These are phyloP conservation scores for Pluvianellus socialis DNA, from an alignment of 2,113 vertebrate species.

Conservation along the genomic window DNA sequence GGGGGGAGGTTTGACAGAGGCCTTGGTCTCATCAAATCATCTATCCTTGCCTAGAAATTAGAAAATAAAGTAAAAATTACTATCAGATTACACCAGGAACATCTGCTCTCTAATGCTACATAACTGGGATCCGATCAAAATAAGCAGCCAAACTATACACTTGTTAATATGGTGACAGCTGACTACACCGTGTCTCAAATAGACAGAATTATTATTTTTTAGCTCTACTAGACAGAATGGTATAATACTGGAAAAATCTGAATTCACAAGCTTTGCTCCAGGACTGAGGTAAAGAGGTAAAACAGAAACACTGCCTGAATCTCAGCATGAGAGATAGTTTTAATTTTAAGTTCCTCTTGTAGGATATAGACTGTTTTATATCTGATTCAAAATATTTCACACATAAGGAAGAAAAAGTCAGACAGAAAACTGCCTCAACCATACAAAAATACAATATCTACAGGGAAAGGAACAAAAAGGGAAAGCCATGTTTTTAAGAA, in stretches of 20 bases:
- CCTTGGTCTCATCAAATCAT: constrained; percentile 59
- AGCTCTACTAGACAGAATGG: background rate
- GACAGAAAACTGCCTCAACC: background rate
- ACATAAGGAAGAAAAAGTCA: background rate
- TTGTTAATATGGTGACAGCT: background rate
- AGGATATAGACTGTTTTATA: background rate
- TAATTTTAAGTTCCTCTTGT: background rate
- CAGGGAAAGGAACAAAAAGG: background rate
- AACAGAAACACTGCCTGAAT: background rate
- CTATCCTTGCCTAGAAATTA: constrained; percentile 54
- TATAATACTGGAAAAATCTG: background rate
- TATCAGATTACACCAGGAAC: constrained; percentile 52
- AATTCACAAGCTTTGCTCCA: background rate
- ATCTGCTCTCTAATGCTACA: constrained; percentile 21
- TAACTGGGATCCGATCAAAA: constrained; percentile 7
- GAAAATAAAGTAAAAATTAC: constrained; percentile 51
- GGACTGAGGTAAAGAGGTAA: background rate
- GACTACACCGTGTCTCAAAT: background rate
- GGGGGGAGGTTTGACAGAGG: constrained; percentile 15
- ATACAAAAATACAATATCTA: background rate
- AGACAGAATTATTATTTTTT: background rate
- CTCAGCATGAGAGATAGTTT: background rate
- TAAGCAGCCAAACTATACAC: background rate
- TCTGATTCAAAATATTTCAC: background rate
- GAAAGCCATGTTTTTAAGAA: background rate